Percentiles rank a stretch among this genome's conserved stretches.
Evolutionary conservation across 2,888 invertebrate species (phyloP).

Genomic region (Eilema sororculum): DNA sequence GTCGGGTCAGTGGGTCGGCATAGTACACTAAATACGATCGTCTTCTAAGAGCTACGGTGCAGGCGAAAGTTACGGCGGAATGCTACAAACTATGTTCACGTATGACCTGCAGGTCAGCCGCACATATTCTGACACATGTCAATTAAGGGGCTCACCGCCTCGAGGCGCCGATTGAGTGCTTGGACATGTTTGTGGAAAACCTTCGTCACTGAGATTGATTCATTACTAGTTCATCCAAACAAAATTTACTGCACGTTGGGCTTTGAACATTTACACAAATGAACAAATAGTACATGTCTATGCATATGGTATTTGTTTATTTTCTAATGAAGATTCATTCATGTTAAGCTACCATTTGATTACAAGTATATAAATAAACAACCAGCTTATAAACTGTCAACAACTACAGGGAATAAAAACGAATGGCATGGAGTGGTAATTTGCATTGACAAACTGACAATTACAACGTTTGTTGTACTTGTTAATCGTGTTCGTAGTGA

Average conservation of each 20-base stretch:
- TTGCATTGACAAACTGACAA: slow-evolving; percentile 71
- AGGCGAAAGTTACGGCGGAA: slow-evolving; percentile 81
- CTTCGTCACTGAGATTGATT: slow-evolving; percentile 80
- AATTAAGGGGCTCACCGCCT: slow-evolving; percentile 82
- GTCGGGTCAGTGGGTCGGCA: slow-evolving; percentile 60
- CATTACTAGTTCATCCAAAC: slow-evolving; percentile 74
- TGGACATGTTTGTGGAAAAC: slow-evolving; percentile 84
- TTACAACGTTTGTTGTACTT: slow-evolving; percentile 65
- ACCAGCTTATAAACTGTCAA: slow-evolving; percentile 30
- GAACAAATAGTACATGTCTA: slow-evolving; percentile 1
- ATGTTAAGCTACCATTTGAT: slow-evolving; percentile 36
- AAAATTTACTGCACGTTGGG: slow-evolving; percentile 65
- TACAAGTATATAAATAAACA: slow-evolving; percentile 38
- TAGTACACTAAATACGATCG: slow-evolving; percentile 66
- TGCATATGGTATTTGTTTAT: slow-evolving; percentile 55
- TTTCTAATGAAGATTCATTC: slow-evolving; percentile 66
- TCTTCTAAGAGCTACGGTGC: slow-evolving; percentile 61
- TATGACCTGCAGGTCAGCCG: slow-evolving; percentile 82
- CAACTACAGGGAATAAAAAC: slow-evolving; percentile 44
- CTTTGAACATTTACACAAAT: slow-evolving; percentile 51
- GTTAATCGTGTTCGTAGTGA: slow-evolving; percentile 59
- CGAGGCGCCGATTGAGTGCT: slow-evolving; percentile 82
- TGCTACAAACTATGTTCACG: slow-evolving; percentile 80
- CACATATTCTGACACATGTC: slow-evolving; percentile 86
- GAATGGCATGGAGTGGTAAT: slow-evolving; percentile 47